Evolutionary conservation across 2,797 vertebrate genomes (phyloP).

Genomic region (Telmatherina bonti): DNA sequence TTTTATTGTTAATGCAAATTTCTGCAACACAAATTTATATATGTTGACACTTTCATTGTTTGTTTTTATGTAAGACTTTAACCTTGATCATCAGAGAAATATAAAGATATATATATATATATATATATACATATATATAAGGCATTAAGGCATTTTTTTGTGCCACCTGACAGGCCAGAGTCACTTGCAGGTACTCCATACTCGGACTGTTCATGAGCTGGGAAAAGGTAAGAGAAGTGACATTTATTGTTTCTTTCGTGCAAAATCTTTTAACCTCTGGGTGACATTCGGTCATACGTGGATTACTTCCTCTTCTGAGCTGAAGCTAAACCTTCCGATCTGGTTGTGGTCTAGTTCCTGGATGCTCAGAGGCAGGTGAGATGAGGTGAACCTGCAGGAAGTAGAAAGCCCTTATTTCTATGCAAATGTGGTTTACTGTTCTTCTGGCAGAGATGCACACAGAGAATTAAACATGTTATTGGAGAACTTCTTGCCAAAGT

Average conservation of each 20-base stretch:
- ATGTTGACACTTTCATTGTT: not conserved
- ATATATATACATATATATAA: too few relatives aligned
- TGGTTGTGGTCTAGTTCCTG: constrained; percentile 83
- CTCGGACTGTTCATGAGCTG: constrained; percentile 80
- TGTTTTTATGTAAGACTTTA: not conserved
- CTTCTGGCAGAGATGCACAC: not conserved
- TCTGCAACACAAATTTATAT: too few relatives aligned
- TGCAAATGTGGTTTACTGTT: constrained; percentile 7
- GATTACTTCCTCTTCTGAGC: constrained; percentile 73
- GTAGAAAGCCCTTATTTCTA: not conserved
- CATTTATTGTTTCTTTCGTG: not conserved
- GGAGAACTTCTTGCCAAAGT: not conserved
- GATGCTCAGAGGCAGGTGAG: constrained; percentile 77
- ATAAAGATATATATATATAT: too few relatives aligned
- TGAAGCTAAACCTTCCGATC: constrained; percentile 84
- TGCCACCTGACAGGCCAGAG: constrained; percentile 82
- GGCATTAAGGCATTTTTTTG: constrained; percentile 85
- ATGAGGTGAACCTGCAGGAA: constrained; percentile 76
- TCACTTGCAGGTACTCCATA: constrained; percentile 82
- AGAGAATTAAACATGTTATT: not conserved
- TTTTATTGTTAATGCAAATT: too few relatives aligned
- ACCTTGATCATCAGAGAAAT: too few relatives aligned
- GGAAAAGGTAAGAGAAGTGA: not conserved
- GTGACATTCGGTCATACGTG: constrained; percentile 61
- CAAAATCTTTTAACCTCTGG: not conserved